phyloP scores from a whole-genome alignment of 2,113 vertebrate genomes.

The Solea senegalensis region DNA sequence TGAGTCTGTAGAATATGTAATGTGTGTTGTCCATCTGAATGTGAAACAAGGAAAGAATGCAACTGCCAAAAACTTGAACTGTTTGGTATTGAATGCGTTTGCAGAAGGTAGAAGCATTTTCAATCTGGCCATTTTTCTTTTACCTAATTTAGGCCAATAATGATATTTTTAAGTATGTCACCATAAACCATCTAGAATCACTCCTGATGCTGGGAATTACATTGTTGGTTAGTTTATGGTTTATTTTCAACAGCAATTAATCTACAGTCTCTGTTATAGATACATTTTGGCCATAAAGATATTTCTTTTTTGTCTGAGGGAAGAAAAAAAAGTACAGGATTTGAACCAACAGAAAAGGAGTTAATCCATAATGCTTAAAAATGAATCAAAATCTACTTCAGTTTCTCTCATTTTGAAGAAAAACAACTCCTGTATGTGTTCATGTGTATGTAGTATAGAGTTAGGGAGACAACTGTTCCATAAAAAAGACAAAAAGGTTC shows the following conservation, averaged over 20 bases:
- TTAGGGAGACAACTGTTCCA: not conserved
- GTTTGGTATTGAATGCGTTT: not conserved
- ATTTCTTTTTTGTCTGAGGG: not conserved
- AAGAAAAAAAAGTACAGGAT: not conserved
- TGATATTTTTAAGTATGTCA: not conserved
- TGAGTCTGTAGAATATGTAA: conserved; percentile 52
- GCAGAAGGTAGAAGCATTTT: not conserved
- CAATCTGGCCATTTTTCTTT: not conserved
- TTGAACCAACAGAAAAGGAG: not conserved
- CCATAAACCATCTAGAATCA: too few relatives aligned
- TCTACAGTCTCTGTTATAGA: not conserved
- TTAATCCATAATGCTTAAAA: not conserved
- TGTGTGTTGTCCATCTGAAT: conserved; percentile 26
- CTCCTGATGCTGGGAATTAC: too few relatives aligned
- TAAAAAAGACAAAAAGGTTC: not conserved
- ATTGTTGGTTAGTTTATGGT: not conserved
- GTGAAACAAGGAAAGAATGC: not conserved
- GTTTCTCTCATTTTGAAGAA: too few relatives aligned
- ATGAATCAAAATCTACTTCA: too few relatives aligned
- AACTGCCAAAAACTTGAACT: not conserved
- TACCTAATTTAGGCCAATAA: not conserved
- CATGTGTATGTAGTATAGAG: too few relatives aligned
- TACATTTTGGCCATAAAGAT: not conserved
- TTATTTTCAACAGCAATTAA: not conserved
- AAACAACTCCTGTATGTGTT: too few relatives aligned